Evolutionary conservation across 2,797 vertebrate species (phyloP), one percentile per base, ranked within the genome.

Genomic region (Erithacus rubecula): DNA sequence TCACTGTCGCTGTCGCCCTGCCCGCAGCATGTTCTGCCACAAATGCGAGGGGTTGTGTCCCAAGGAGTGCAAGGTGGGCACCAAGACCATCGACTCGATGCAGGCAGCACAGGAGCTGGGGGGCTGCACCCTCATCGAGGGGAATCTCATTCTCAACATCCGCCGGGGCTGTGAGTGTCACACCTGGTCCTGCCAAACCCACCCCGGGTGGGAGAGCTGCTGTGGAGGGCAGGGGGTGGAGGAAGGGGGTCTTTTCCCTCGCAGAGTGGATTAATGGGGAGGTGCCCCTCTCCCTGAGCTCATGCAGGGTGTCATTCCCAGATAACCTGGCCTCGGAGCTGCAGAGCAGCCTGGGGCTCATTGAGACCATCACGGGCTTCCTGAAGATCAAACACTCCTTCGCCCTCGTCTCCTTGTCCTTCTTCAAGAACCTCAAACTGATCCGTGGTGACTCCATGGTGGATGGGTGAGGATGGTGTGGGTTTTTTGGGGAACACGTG

Each of bases 351-450:
- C 97, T 98, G 84, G 98, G 98, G 5, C 97, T 97, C 39, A 97
- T 98, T 1, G 98, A 98, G 96, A 98, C 98, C 94, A 98, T 98
- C 94, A 98, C 98, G 0, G 98, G 98, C 80, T 98, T 98, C 96
- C 96, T 98, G 87, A 98, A 98, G 96, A 98, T 98, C 97, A 98
- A 98, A 51, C 98, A 98, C 77, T 98, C 98, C 91, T 98, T 98
- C 0, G 98, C 98, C 56, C 97, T 98, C 0, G 97, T 98, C 93
- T 98, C 98, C 49, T 91, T 98, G 88, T 96, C 97, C 56, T 98
- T 98, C 96, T 98, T 98, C 96, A 97, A 97, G 97, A 98, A 98
- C 88, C 97, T 98, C 83, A 98, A 98, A 76, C 95, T 98, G 32
- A 98, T 98, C 95, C 97, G 97, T 0, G 98, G 98, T 1, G 98